These are phyloP conservation scores for Lymantria monacha DNA, from an alignment of 2,888 invertebrate species.

Conservation along the genomic window DNA sequence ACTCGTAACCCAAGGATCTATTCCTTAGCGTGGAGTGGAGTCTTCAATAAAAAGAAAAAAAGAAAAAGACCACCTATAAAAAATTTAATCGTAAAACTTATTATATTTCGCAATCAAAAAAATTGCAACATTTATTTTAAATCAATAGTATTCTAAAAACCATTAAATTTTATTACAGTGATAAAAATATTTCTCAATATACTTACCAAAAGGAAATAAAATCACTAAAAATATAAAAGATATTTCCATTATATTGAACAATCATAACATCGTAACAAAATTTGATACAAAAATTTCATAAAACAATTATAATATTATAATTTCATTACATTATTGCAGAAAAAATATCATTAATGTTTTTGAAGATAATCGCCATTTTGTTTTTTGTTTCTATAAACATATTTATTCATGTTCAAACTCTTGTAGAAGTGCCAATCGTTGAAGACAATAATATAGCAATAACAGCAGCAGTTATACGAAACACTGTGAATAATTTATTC, in stretches of 20 bases:
- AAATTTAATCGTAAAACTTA: no score
- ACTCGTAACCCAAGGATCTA: no score
- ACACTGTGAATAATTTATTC: slow-evolving; percentile 51
- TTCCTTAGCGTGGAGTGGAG: no score
- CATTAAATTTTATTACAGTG: background rate
- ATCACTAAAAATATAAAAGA: slow-evolving; percentile 20
- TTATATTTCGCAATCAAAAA: background rate
- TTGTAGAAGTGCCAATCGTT: slow-evolving; percentile 35
- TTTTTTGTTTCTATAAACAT: slow-evolving; percentile 19
- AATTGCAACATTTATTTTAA: background rate
- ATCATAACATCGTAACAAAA: slow-evolving; percentile 11
- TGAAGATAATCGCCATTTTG: slow-evolving; percentile 17
- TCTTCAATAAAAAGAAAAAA: no score
- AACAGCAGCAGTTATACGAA: slow-evolving; percentile 40
- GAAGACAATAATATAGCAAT: slow-evolving; percentile 35
- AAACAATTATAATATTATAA: slow-evolving; percentile 10
- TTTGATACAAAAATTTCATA: slow-evolving; percentile 6
- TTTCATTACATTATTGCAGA: background rate
- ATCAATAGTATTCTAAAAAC: background rate
- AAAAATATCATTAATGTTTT: slow-evolving; percentile 17
- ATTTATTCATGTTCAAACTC: slow-evolving; percentile 19
- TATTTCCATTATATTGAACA: slow-evolving; percentile 25
- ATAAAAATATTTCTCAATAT: slow-evolving; percentile 9
- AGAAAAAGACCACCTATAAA: no score
- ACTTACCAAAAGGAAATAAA: slow-evolving; percentile 14